Percentiles rank a stretch among this genome's conserved stretches.
Evolutionary conservation across 2,113 vertebrate species (phyloP).

Genomic region (Marmota flaviventris): DNA sequence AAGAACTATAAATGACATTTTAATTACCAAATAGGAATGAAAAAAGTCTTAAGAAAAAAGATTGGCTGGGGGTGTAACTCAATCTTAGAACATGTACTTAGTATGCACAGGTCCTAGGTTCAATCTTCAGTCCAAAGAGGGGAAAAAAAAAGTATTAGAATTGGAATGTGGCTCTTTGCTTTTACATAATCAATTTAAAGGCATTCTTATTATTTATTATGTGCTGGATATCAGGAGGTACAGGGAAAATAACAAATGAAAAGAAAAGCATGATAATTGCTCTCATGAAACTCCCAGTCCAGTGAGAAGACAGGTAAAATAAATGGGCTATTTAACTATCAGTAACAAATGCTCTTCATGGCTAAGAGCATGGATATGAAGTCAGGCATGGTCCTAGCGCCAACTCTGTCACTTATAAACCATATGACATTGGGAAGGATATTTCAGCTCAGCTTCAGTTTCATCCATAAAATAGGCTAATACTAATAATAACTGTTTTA

Average conservation of each 20-base stretch:
- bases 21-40: not conserved
- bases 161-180: not conserved
- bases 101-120: not conserved
- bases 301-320: not conserved
- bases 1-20: not conserved
- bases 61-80: not conserved
- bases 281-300: not conserved
- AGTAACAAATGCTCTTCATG: not conserved
- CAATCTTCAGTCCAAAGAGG: not conserved
- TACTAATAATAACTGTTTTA: not conserved
- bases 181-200: not conserved
- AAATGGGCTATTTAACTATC: not conserved
- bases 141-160: not conserved
- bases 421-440: not conserved
- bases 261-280: not conserved
- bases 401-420: not conserved
- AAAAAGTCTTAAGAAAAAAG: not conserved
- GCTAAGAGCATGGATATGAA: not conserved
- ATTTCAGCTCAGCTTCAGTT: not conserved
- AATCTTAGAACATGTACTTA: not conserved
- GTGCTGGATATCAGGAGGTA: not conserved
- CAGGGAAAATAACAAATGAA: not conserved
- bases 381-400: not conserved
- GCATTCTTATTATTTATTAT: not conserved
- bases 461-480: not conserved